Percentiles rank a stretch among this genome's conserved stretches.
phyloP scores from a whole-genome alignment of 2,888 invertebrate species.

The Theretra japonica region DNA sequence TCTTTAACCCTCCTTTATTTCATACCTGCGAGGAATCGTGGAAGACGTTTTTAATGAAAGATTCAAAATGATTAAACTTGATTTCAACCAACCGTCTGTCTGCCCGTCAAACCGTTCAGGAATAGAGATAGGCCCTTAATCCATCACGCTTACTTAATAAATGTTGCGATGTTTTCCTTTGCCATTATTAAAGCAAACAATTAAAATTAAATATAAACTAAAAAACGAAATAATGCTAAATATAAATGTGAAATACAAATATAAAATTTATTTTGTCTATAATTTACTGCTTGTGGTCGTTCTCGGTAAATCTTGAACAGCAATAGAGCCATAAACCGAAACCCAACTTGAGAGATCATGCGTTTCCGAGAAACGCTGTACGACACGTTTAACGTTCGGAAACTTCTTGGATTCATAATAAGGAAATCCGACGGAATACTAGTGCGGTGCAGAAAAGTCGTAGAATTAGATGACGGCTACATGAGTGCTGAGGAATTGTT shows the following conservation, averaged over 20 bases:
- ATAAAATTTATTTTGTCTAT: background rate
- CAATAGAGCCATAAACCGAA: background rate
- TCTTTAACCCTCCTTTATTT: too few relatives aligned
- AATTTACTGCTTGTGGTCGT: background rate
- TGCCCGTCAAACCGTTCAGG: too few relatives aligned
- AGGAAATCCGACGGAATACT: constrained; percentile 25
- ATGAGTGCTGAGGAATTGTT: background rate
- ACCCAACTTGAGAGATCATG: constrained; percentile 6
- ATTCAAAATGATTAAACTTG: too few relatives aligned
- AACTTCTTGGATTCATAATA: constrained; percentile 21
- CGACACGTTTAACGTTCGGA: constrained; percentile 1
- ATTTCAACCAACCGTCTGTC: too few relatives aligned
- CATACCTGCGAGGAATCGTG: too few relatives aligned
- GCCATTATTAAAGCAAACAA: too few relatives aligned
- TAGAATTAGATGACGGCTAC: background rate
- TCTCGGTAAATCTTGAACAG: constrained; percentile 3
- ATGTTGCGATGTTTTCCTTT: too few relatives aligned
- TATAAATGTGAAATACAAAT: background rate
- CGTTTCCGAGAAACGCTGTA: constrained; percentile 2
- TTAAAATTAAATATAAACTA: too few relatives aligned
- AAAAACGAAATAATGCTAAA: background rate
- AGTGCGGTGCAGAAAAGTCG: constrained; percentile 14
- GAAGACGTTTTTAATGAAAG: too few relatives aligned
- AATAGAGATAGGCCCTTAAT: too few relatives aligned
- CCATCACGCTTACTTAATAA: too few relatives aligned